These are phyloP conservation scores for Xestia c-nigrum DNA, from an alignment of 2,888 invertebrate species.

Conservation along the genomic window DNA sequence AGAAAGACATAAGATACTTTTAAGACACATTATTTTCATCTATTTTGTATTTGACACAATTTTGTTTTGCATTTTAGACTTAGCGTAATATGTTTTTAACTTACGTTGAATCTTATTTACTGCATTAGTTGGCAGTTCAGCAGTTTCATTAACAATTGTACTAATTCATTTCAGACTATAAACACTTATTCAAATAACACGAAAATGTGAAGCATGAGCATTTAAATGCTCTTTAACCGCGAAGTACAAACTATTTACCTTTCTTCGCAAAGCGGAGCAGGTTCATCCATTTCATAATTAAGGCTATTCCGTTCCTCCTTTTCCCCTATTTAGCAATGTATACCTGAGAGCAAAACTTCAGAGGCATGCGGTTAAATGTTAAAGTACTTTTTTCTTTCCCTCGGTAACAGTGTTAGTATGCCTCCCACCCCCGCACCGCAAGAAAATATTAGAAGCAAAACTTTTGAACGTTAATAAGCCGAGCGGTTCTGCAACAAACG, in stretches of 20 bases:
- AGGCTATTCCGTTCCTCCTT: slow-evolving; percentile 65
- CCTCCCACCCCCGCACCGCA: slow-evolving; percentile 2
- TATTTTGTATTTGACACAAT: background rate
- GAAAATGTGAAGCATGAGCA: slow-evolving; percentile 8
- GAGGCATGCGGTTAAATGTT: slow-evolving; percentile 67
- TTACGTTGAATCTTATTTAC: slow-evolving; percentile 1
- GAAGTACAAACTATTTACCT: slow-evolving; percentile 44
- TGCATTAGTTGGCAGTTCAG: background rate
- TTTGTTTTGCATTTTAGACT: background rate
- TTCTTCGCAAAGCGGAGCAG: slow-evolving; percentile 43
- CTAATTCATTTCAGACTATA: background rate
- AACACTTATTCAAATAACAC: slow-evolving; percentile 3
- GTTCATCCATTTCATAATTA: slow-evolving; percentile 74
- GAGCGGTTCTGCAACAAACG: slow-evolving; percentile 21
- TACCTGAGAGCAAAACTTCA: slow-evolving; percentile 52
- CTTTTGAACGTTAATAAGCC: slow-evolving; percentile 55
- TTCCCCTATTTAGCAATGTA: slow-evolving; percentile 66
- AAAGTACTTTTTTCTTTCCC: slow-evolving; percentile 66
- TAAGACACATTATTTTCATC: background rate
- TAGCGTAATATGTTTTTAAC: background rate
- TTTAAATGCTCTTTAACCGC: slow-evolving; percentile 31
- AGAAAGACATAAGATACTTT: background rate
- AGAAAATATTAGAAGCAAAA: slow-evolving; percentile 49
- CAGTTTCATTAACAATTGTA: background rate
- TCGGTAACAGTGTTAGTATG: slow-evolving; percentile 39